These are phyloP conservation scores for Allacma fusca DNA, from an alignment of 2,888 invertebrate species.

Conservation along the genomic window DNA sequence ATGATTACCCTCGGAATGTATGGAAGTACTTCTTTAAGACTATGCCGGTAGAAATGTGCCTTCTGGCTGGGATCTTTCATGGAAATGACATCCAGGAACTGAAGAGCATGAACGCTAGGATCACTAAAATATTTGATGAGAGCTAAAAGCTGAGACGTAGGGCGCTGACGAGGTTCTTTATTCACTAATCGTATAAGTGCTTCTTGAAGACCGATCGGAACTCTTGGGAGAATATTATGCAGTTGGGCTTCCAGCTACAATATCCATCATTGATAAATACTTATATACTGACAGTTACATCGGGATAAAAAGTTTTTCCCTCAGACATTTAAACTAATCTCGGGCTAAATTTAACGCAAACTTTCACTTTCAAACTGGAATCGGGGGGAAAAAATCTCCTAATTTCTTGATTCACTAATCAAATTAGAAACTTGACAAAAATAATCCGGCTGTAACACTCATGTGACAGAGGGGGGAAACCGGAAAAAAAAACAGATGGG, in stretches of 20 bases:
- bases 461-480: no score
- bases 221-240: conserved; percentile 76
- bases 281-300: no score
- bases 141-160: conserved; percentile 88
- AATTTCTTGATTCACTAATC: no score
- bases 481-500: no score
- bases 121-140: conserved; percentile 92
- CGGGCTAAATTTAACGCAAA: no score
- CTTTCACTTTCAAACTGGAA: no score
- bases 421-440: no score
- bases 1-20: conserved; percentile 83
- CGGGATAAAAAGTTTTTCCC: no score
- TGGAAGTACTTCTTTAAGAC: conserved; percentile 85
- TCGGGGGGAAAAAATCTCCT: no score
- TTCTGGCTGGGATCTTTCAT: conserved; percentile 91
- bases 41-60: conserved; percentile 83
- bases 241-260: conserved; percentile 84
- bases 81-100: conserved; percentile 90
- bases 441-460: no score
- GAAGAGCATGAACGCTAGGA: conserved; percentile 88
- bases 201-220: conserved; percentile 87
- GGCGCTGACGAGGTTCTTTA: conserved; percentile 84
- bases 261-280: no score
- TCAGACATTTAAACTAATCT: no score
- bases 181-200: conserved; percentile 81